Base-by-base conservation (phyloP, 2,888 invertebrate species). In the Sinodicranocentrus sp. region DNA sequence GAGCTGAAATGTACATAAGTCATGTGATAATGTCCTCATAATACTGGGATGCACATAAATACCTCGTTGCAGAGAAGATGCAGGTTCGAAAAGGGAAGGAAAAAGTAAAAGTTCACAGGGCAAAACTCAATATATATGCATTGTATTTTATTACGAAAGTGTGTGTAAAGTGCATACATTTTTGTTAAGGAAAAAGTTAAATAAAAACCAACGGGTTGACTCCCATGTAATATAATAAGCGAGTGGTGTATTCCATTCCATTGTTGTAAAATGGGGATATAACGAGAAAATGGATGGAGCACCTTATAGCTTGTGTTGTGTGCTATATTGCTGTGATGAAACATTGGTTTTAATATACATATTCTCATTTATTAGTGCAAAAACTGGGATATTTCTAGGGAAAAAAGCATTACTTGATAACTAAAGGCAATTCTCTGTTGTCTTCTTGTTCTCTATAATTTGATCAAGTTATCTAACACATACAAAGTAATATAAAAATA, bases 11-110 rank as follows among this genome's bases (percentile, higher is more conserved):
- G 44, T 61, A 25, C 61, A 73, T 73, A 73, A 73, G 73, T 75
- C 65, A 75, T 75, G 63, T 75, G 73, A 28, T 75, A 73, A 73
- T 73, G 73, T 61, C 52, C 65, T 75, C 63, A 54, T 65, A 44
- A 65, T 75, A 48, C n/a, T n/a, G 48, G 10, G 6, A 48, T n/a
- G 3, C 48, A 5, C 48, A 48, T 48, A 48, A 48, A 48, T 48
- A 48, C 48, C 48, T 48, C 48, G 48, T 48, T n/a, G 48, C 15
- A 15, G n/a, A 48, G n/a, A 5, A n/a, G 61, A 19, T 54, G 21
- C 54, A 5, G 2, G 2, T 15, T 48, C 10, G 33, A 48, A 48
- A 48, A 48, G 6, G 48, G 8, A 19, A 3, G 52, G 10, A 19
- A 19, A 52, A 57, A 57, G 57, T 25, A 57, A 57, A 57, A 57